Conservation (phyloP, 1,140 invertebrate species). For the Drosophila parvula region DNA sequence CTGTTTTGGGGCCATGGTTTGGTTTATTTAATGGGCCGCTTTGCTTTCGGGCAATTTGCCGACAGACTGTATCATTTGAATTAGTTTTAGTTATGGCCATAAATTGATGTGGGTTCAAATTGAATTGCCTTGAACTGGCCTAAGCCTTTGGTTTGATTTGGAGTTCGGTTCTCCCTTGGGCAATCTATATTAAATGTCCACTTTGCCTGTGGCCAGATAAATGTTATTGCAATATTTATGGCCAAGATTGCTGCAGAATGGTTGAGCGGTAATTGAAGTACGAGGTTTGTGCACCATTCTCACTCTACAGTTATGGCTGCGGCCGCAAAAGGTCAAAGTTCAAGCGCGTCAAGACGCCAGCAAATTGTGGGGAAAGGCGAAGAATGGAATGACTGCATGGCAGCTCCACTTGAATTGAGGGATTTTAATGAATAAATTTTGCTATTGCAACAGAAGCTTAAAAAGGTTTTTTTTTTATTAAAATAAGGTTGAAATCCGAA, state of each 20-base stretch:
- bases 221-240: slow-evolving; percentile 54
- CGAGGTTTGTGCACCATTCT: slow-evolving; percentile 12
- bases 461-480: neutral
- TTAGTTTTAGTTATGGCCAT: slow-evolving; percentile 50
- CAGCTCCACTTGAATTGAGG: neutral
- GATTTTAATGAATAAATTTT: neutral
- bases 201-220: slow-evolving; percentile 47
- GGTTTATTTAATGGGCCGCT: slow-evolving; percentile 56
- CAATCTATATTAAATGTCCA: slow-evolving; percentile 44
- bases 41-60: slow-evolving; percentile 53
- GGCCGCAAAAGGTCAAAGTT: slow-evolving; percentile 54
- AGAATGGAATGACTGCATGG: slow-evolving; percentile 2
- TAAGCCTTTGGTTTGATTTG: slow-evolving; percentile 8
- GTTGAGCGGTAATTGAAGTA: slow-evolving; percentile 41
- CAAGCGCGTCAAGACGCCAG: slow-evolving; percentile 45
- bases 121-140: slow-evolving; percentile 29
- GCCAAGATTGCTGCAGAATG: slow-evolving; percentile 28
- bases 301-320: neutral
- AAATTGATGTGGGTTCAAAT: slow-evolving; percentile 59
- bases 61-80: slow-evolving; percentile 45
- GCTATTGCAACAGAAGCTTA: too few relatives aligned
- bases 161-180: slow-evolving; percentile 20
- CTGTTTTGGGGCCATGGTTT: slow-evolving; percentile 3
- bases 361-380: slow-evolving; percentile 30
- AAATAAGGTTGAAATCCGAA: neutral